Evolutionary conservation across 2,113 vertebrate genomes (phyloP).

Genomic region (Apodemus sylvaticus): DNA sequence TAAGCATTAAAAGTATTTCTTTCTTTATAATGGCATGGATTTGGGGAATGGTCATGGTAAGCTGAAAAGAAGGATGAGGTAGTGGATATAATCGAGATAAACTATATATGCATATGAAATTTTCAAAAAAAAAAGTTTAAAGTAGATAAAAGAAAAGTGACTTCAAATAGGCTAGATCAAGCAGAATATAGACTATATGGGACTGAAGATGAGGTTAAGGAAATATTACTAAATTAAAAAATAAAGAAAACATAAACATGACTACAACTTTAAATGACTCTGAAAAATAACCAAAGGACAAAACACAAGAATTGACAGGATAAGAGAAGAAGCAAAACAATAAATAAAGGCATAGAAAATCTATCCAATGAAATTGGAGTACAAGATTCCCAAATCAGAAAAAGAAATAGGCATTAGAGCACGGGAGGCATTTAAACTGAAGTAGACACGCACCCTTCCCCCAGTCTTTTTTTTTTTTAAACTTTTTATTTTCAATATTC

Average conservation of each 20-base stretch:
- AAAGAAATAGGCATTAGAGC: background rate
- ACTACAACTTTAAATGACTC: background rate
- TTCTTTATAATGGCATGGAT: background rate
- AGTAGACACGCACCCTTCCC: no score
- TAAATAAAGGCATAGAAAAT: background rate
- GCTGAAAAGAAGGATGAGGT: background rate
- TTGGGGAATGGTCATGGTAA: background rate
- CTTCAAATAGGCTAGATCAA: background rate
- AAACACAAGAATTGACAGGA: background rate
- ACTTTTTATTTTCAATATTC: no score
- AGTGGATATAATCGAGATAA: background rate
- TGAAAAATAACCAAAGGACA: background rate
- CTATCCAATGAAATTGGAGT: background rate
- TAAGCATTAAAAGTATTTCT: background rate
- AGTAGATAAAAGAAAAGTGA: background rate
- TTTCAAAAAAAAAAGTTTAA: background rate
- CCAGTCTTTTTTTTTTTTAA: no score
- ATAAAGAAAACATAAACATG: background rate
- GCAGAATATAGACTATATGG: background rate
- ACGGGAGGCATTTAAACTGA: background rate
- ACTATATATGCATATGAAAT: background rate
- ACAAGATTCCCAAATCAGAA: background rate
- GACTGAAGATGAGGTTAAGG: background rate
- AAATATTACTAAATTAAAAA: background rate
- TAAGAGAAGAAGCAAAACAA: background rate